phyloP scores from a whole-genome alignment of 2,113 vertebrate species.

The Drymodes brunneopygia region DNA sequence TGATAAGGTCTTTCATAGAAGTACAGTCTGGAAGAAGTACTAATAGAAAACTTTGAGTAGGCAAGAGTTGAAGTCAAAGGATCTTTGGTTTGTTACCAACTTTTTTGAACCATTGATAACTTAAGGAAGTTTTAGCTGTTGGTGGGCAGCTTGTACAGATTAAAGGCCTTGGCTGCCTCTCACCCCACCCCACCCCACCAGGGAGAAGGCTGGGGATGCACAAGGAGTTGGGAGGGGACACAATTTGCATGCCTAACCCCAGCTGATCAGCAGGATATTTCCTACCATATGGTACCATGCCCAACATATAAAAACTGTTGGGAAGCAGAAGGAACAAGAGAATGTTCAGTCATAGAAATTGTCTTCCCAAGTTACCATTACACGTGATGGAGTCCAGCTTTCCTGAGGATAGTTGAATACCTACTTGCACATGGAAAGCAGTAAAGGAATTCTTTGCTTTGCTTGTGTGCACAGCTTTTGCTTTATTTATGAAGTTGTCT shows the following conservation, averaged over 20 bases:
- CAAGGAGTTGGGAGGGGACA: not conserved
- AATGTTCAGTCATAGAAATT: not conserved
- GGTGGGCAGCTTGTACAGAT: not conserved
- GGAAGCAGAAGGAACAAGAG: not conserved
- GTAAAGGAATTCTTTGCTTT: not conserved
- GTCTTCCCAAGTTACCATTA: not conserved
- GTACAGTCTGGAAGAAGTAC: not conserved
- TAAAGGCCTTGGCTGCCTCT: not conserved
- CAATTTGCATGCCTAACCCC: rapidly evolving
- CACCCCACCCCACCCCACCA: not conserved
- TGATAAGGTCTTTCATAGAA: not conserved
- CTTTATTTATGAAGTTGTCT: not conserved
- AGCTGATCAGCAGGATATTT: not conserved
- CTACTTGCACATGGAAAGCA: not conserved
- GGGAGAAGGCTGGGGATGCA: not conserved
- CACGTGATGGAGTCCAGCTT: rapidly evolving
- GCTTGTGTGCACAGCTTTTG: not conserved
- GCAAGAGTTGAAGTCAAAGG: not conserved
- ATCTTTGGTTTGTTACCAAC: not conserved
- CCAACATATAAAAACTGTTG: not conserved
- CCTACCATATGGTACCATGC: too few relatives aligned
- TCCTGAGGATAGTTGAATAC: not conserved
- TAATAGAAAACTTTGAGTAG: not conserved
- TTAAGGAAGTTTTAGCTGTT: not conserved
- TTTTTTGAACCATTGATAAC: not conserved